A percentile compares a stretch with the other conserved stretches of the same genome.
phyloP scores from a whole-genome alignment of 2,888 invertebrate species.

The Phasia obesa region DNA sequence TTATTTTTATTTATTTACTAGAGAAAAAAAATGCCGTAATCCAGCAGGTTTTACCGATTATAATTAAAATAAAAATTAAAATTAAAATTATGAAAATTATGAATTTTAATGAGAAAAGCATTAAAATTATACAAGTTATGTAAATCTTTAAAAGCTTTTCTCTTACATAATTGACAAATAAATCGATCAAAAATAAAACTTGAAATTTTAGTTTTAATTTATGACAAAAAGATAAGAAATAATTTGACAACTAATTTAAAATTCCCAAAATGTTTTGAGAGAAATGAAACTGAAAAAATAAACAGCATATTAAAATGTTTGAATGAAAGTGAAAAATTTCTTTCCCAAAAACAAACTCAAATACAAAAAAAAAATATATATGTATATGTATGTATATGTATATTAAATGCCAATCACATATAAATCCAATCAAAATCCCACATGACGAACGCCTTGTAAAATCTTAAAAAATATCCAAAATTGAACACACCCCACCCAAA shows the following conservation, averaged over 20 bases:
- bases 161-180: not conserved
- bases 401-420: constrained; percentile 48
- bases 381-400: no score
- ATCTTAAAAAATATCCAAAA: not conserved
- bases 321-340: constrained; percentile 66
- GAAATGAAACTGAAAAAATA: constrained; percentile 15
- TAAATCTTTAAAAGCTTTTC: not conserved
- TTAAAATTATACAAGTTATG: no score
- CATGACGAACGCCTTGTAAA: constrained; percentile 2
- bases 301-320: constrained; percentile 19
- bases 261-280: not conserved
- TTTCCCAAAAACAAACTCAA: not conserved
- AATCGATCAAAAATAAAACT: not conserved
- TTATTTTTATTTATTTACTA: no score
- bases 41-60: no score
- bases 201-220: not conserved
- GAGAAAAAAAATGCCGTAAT: no score
- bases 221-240: not conserved
- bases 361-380: not conserved
- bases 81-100: no score
- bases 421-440: constrained; percentile 3
- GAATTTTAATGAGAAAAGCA: no score
- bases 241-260: not conserved
- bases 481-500: not conserved
- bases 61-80: no score